Conservation (phyloP, 2,888 invertebrate genomes). For the Rhyacophila evoluta region DNA sequence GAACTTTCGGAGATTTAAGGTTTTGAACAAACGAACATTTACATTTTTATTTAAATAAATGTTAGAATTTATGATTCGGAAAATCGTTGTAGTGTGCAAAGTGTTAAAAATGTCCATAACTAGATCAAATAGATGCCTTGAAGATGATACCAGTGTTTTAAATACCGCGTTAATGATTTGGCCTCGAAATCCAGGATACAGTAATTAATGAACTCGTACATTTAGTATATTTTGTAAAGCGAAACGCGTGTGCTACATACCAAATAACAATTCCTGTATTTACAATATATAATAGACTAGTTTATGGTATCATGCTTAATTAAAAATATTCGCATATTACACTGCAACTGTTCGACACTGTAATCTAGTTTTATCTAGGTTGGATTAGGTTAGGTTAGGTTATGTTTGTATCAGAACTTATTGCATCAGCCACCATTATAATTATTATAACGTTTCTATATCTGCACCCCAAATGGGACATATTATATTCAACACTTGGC, state of each 20-base stretch:
- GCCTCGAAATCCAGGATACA: constrained; percentile 13
- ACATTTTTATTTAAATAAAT: too few species aligned
- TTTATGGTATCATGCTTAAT: background rate
- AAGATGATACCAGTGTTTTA: background rate
- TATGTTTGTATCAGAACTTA: too few species aligned
- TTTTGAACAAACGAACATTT: too few species aligned
- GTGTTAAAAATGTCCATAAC: too few species aligned
- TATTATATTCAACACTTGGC: too few species aligned
- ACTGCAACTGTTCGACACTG: background rate
- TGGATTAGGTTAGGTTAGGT: background rate
- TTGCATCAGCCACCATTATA: too few species aligned
- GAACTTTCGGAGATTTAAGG: too few species aligned
- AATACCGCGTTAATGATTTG: constrained; percentile 14
- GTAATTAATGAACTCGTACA: background rate
- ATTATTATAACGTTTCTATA: too few species aligned
- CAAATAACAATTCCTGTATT: background rate
- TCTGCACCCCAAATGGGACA: too few species aligned
- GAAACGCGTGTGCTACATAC: background rate
- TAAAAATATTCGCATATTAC: background rate
- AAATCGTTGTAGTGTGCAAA: too few species aligned
- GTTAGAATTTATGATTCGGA: too few species aligned
- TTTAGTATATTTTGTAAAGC: background rate
- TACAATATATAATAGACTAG: background rate
- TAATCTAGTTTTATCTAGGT: background rate
- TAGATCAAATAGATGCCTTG: background rate